A percentile compares a stretch with the other conserved stretches of the same genome.
Conservation (phyloP, 2,113 vertebrate species). For the Paedocypris sp. region DNA sequence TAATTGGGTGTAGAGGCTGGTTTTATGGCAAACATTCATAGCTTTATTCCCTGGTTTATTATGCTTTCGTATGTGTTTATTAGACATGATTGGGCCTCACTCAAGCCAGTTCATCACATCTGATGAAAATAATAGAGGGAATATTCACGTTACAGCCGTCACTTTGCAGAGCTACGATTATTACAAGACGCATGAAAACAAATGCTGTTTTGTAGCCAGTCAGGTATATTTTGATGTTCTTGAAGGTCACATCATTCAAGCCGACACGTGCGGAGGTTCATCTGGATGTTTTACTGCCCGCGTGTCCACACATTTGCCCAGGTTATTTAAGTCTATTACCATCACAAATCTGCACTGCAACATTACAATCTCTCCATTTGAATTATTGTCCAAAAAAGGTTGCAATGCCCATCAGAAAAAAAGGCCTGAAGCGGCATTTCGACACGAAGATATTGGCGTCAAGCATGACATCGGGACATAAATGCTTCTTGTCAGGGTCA, state of each 20-base stretch:
- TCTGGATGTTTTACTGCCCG: not conserved
- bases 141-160: not conserved
- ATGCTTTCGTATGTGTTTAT: conserved; percentile 22
- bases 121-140: not conserved
- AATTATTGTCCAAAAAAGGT: conserved; percentile 16
- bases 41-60: conserved; percentile 5
- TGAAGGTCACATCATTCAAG: conserved; percentile 14
- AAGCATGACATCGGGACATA: conserved; percentile 8
- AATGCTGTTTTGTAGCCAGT: conserved; percentile 8
- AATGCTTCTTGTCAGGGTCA: conserved; percentile 19
- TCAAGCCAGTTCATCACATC: not conserved
- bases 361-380: conserved; percentile 13
- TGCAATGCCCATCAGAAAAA: conserved; percentile 8
- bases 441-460: not conserved
- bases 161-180: not conserved
- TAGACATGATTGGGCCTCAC: not conserved
- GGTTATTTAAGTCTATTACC: conserved; percentile 26
- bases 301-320: conserved; percentile 18
- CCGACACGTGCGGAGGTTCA: conserved; percentile 1
- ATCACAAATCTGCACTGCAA: conserved; percentile 9
- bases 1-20: conserved; percentile 12
- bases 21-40: not conserved
- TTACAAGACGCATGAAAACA: conserved; percentile 1
- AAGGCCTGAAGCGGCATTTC: not conserved
- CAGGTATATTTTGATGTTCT: conserved; percentile 8